Evolutionary conservation across 2,888 invertebrate genomes (phyloP), one percentile per base, ranked within the genome.

Genomic region (Oeneis ivallda): DNA sequence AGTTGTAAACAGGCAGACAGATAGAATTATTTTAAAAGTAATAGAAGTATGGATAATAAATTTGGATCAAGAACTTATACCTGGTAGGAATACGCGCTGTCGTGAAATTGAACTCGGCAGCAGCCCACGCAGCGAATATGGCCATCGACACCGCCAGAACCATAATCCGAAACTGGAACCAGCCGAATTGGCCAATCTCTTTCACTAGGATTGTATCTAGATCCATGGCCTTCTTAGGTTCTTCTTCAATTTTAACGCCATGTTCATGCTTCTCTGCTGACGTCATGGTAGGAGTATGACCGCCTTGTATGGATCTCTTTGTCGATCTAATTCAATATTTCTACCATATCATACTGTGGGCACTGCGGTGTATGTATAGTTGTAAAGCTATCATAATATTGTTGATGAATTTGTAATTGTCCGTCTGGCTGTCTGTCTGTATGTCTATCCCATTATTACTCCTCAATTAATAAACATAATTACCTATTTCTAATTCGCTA

Each of bases 101-200:
- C 0, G 88, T 89, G 70, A 90, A 90, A 0, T 87, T 76, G 59
- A 83, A 90, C 72, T 89, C 89, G 26, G 76, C 77, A 9, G 81
- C 81, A 0, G 80, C 79, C 78, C 82, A 87, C 0, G 84, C 82
- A 0, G 72, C 72, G 58, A 89, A 84, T 34, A 90, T 75, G 0
- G 81, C 83, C 19, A 85, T 72, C 0, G 85, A 39, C 0, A 76
- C 69, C 0, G 79, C 74, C 32, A 87, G 66, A 1, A 75, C 39
- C 47, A 87, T 66, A 0, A 78, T 82, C 11, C 77, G 73, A 7
- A 83, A 41, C 73, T 90, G 90, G 67, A 82, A 89, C 62, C 70
- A 70, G 0, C 89, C 90, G 64, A 88, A 84, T 75, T 89, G 85
- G 0, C 90, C 91, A 13, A 89, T 76, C 70, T 90, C 90, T 19